Conservation (phyloP, 2,888 invertebrate genomes). For the Petrophora chlorosata region DNA sequence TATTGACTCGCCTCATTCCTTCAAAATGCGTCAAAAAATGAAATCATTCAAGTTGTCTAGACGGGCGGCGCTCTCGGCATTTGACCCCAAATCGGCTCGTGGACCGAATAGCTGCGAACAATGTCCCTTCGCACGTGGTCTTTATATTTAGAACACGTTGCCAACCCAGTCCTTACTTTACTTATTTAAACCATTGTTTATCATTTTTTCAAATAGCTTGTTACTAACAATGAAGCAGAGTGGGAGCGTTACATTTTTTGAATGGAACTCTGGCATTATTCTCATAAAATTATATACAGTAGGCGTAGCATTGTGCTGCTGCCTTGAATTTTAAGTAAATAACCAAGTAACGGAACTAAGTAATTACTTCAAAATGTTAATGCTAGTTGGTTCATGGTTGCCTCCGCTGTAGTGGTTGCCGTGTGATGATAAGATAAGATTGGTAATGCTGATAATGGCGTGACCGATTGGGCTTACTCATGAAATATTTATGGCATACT, state of each 20-base stretch:
- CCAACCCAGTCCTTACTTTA: too few relatives aligned
- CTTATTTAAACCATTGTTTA: too few relatives aligned
- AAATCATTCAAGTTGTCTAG: conserved; percentile 43
- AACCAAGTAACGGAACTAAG: background rate
- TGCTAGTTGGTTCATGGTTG: too few relatives aligned
- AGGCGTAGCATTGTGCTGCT: background rate
- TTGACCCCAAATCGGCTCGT: conserved; percentile 67
- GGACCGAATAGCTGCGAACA: conserved; percentile 43
- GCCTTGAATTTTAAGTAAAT: conserved; percentile 2
- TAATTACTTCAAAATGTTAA: background rate
- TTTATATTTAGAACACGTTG: conserved; percentile 60
- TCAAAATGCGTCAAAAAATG: conserved; percentile 12
- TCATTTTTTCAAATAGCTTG: too few relatives aligned
- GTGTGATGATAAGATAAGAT: too few relatives aligned
- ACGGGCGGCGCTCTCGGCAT: conserved; percentile 42
- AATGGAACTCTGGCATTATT: background rate
- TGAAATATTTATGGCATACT: too few relatives aligned
- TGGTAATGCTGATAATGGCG: too few relatives aligned
- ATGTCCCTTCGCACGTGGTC: conserved; percentile 72
- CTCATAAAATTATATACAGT: background rate
- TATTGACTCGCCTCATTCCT: background rate
- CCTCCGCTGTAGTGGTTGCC: too few relatives aligned
- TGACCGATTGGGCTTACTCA: too few relatives aligned
- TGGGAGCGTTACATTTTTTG: too few relatives aligned
- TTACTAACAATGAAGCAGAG: too few relatives aligned